phyloP scores from a whole-genome alignment of 2,797 vertebrate genomes.

The Denticeps clupeoides region DNA sequence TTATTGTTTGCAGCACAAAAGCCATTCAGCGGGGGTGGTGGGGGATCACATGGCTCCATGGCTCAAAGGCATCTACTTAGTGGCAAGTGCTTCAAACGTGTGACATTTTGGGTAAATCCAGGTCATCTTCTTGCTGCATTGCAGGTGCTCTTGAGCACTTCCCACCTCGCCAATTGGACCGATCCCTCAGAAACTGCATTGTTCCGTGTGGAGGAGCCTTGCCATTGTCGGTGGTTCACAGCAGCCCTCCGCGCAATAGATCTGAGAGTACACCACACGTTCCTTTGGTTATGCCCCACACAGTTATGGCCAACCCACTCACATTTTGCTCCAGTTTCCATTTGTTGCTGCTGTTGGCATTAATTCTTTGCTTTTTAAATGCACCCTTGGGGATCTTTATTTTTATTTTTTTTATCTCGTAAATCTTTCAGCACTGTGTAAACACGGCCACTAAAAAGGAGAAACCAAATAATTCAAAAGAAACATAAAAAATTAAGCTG shows the following conservation, averaged over 20 bases:
- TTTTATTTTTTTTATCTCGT: background rate
- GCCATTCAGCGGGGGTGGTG: no score
- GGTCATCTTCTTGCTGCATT: conserved; percentile 26
- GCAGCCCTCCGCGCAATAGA: conserved; percentile 2
- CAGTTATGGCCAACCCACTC: conserved; percentile 7
- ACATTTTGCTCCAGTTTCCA: conserved; percentile 16
- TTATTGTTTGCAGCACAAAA: conserved; percentile 10
- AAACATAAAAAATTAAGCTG: no score
- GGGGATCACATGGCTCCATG: no score
- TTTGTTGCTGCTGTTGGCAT: background rate
- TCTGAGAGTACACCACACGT: background rate
- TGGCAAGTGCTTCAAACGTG: background rate
- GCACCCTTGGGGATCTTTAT: no score
- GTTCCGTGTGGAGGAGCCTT: no score
- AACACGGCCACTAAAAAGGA: no score
- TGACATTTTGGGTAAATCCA: conserved; percentile 24
- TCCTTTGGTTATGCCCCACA: no score
- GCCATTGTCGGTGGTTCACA: no score
- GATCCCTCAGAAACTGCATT: no score
- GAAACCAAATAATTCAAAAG: no score
- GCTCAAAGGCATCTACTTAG: no score
- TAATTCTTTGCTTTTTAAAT: conserved; percentile 5
- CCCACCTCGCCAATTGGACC: no score
- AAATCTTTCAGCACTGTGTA: background rate
- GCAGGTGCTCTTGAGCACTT: conserved; percentile 17